Base-by-base conservation (phyloP, 1,140 invertebrate species). In the Psilanteris sp. region DNA sequence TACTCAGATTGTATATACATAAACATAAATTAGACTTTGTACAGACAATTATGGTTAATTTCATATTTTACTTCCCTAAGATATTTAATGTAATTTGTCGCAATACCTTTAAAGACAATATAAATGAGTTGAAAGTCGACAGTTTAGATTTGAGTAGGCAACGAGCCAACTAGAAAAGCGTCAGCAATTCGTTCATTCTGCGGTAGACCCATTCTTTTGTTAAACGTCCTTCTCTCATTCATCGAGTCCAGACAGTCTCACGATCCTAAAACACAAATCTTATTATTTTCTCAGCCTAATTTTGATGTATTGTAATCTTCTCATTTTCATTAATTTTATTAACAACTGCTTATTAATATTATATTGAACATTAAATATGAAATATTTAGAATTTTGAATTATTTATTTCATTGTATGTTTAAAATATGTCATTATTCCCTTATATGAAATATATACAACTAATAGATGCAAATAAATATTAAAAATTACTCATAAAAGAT, bases 181-280 rank as follows among this genome's bases (percentile, higher is more conserved):
- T 43, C 59, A 59, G 41, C 50, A 41, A 66, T 73, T 54, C 43
- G 57, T 68, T 50, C 70, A 71, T 62, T 70, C 66, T 74, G 74
- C 70, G 78, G 68, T 67, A 67, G 20, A 77, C 61, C 70, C 61
- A 72, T 77, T 79, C 70, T 79, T n/a, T 79, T 79, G 75, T 77
- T 75, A 68, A 77, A 77, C 46, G 70, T 70, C 76, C 73, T 68
- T 75, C 64, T 75, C 67, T 70, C 70, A 78, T 79, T 79, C 78
- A 80, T 78, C 52, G 50, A 52, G 57, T 26, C 75, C 78, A 80
- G 78, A 80, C 78, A 80, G 78, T 78, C 78, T 80, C 78, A 80
- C 78, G 78, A 78, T 77, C 78, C 75, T 78, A 76, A 80, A 80
- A 75, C 72, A 46, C 67, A 78, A 78, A 80, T 80, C 75, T 73